Evolutionary conservation across 2,888 invertebrate species (phyloP), one percentile per base, ranked within the genome.

Genomic region (Coenonympha glycerion): DNA sequence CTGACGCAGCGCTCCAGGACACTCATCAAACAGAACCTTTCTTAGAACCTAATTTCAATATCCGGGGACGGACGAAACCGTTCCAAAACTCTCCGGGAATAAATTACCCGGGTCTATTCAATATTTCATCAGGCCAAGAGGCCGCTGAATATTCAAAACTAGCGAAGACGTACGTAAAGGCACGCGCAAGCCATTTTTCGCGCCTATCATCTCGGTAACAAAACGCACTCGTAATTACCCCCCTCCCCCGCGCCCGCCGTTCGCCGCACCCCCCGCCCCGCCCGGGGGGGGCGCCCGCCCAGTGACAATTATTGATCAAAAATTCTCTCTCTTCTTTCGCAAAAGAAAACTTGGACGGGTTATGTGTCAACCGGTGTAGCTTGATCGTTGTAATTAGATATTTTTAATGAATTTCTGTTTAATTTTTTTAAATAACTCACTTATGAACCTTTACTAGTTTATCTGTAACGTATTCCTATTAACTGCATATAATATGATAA

Each of bases 221-320:
- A 87, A 87, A 86, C 86, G 86, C 86, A 87, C 86, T 87, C 84
- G 86, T 86, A 86, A 86, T 87, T 86, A 86, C 85, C 86, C 83
- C 82, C 82, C 68, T 66, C 1, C 24, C 65, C 64, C 56, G 61
- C 56, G 58, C 56, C 58, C 55, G 47, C 61, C 57, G 68, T 64
- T 64, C 63, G 60, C 53, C 68, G 58, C 67, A 21, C 69, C 65
- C 66, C 65, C 59, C 69, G 65, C 66, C 65, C 59, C 52, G 62
- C 66, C 63, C 63, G 57, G 62, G 62, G 69, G 65, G 68, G 76
- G 68, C 75, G 73, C 77, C 84, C 86, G 84, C 87, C 87, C 89
- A 89, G 89, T 90, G 90, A 90, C 90, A 90, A 90, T 90, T 90
- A 90, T 90, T 89, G 90, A 90, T 90, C 90, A 89, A 89, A 89